Evolutionary conservation across 2,888 invertebrate species (phyloP).

Genomic region (Eupithecia tripunctaria): DNA sequence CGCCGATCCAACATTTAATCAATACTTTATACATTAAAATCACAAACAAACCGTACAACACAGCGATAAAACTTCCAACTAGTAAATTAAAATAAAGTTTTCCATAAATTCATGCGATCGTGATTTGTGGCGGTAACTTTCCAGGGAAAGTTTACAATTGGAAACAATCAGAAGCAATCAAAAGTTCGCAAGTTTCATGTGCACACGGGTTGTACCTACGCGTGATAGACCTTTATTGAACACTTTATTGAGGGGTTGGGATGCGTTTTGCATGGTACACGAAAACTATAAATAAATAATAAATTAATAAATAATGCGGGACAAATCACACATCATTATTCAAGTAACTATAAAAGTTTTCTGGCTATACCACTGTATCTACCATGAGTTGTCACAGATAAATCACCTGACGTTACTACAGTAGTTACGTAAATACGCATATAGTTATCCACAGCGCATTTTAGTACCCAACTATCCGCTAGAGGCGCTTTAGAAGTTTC

Average conservation of each 20-base stretch:
- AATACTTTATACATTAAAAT: constrained; percentile 7
- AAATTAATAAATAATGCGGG: too few species aligned
- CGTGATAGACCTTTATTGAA: background rate
- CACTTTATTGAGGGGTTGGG: background rate
- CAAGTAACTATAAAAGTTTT: too few species aligned
- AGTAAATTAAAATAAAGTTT: constrained; percentile 15
- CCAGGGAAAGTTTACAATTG: constrained; percentile 33
- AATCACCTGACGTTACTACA: too few species aligned
- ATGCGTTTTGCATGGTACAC: background rate
- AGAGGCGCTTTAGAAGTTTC: too few species aligned
- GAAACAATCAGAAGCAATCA: constrained; percentile 40
- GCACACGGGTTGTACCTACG: background rate
- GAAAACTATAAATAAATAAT: background rate
- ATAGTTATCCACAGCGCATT: too few species aligned
- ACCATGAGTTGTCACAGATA: too few species aligned
- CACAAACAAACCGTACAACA: constrained; percentile 5
- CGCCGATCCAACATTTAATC: background rate
- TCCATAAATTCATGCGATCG: constrained; percentile 18
- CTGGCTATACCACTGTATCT: background rate
- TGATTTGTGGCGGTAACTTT: constrained; percentile 31
- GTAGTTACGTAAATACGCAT: too few species aligned
- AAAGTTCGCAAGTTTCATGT: constrained; percentile 33
- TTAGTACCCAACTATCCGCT: too few species aligned
- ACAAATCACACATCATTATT: too few species aligned
- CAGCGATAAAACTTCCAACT: constrained; percentile 9